Evolutionary conservation across 2,797 vertebrate genomes (phyloP).

Genomic region (Gymnoscopelus braueri): DNA sequence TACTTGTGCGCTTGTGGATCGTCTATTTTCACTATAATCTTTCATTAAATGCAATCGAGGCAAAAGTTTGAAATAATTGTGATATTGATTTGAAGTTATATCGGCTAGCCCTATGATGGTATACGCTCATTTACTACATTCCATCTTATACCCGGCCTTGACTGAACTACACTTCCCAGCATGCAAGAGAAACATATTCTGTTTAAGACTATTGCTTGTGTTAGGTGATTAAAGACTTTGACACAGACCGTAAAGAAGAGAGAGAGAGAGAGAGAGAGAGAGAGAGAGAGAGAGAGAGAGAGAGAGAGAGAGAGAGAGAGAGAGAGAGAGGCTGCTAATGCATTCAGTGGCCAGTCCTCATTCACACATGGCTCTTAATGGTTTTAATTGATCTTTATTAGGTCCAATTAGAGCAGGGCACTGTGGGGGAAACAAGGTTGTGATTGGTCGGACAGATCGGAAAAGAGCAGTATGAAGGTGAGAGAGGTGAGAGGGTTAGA

Average conservation of each 20-base stretch:
- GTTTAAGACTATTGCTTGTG: no score
- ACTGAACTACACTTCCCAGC: no score
- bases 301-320: slow-evolving; percentile 38
- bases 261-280: slow-evolving; percentile 13
- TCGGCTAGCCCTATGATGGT: no score
- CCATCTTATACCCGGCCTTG: no score
- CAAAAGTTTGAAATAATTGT: no score
- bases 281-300: slow-evolving; percentile 23
- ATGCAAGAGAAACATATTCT: no score
- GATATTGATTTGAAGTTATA: no score
- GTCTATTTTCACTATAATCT: no score
- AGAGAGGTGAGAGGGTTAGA: neutral
- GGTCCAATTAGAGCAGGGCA: slow-evolving; percentile 73
- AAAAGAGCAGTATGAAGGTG: slow-evolving; percentile 39
- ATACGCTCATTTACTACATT: no score
- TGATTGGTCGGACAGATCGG: slow-evolving; percentile 62
- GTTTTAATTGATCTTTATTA: slow-evolving; percentile 80
- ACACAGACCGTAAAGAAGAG: slow-evolving; percentile 10
- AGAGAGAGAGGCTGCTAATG: slow-evolving; percentile 52
- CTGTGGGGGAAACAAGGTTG: slow-evolving; percentile 59
- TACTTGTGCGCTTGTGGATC: no score
- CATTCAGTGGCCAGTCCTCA: slow-evolving; percentile 59
- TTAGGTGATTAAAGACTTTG: no score
- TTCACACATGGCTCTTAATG: slow-evolving; percentile 72
- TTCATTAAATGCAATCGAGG: no score